A percentile compares a stretch with the other conserved stretches of the same genome.
These are phyloP conservation scores for Stegodyphus dumicola DNA, from an alignment of 1,140 invertebrate species.

Conservation along the genomic window DNA sequence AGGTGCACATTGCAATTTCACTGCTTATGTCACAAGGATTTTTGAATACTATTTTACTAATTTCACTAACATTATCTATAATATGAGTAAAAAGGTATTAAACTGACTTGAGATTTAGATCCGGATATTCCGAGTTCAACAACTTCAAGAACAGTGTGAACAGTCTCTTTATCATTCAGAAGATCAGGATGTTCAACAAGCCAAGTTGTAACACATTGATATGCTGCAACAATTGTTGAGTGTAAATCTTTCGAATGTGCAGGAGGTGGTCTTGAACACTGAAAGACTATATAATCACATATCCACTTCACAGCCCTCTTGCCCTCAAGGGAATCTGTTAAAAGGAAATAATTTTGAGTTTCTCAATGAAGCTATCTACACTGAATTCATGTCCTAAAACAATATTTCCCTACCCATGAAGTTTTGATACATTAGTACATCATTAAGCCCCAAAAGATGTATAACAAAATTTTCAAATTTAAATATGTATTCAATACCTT, in stretches of 20 bases:
- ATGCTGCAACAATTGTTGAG: constrained; percentile 96
- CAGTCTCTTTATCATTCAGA: constrained; percentile 90
- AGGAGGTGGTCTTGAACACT: constrained; percentile 94
- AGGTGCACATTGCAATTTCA: too few species aligned
- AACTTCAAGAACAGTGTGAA: constrained; percentile 93
- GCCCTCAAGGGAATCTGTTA: constrained; percentile 83
- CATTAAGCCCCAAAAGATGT: too few species aligned
- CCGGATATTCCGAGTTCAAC: constrained; percentile 98
- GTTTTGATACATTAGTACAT: too few species aligned
- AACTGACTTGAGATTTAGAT: constrained; percentile 79
- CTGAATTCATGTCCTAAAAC: too few species aligned
- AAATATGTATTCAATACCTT: too few species aligned
- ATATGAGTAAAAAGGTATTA: too few species aligned
- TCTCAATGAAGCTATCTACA: too few species aligned
- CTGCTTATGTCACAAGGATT: too few species aligned
- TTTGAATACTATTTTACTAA: too few species aligned
- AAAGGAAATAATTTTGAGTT: neutral
- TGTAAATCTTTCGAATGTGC: constrained; percentile 98
- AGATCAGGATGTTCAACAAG: constrained; percentile 83
- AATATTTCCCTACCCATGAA: too few species aligned
- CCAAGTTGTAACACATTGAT: constrained; percentile 92
- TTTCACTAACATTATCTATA: too few species aligned
- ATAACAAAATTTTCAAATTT: too few species aligned
- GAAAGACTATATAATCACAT: constrained; percentile 95
- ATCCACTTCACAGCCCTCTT: constrained; percentile 97